Evolutionary conservation across 2,113 vertebrate species (phyloP), one percentile per base, ranked within the genome.

Genomic region (Pitta sordida): DNA sequence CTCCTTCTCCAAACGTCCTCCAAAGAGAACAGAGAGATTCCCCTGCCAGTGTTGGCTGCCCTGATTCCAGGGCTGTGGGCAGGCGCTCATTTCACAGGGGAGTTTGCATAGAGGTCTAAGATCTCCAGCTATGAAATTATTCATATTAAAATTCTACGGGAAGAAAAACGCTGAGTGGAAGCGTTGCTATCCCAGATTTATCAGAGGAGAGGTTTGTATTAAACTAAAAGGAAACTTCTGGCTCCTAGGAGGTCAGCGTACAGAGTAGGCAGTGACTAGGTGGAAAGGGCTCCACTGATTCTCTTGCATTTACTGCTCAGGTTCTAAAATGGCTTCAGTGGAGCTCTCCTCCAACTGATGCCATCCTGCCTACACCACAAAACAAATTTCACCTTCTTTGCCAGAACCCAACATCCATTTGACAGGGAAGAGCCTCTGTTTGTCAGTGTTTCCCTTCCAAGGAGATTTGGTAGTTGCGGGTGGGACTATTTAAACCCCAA

Each of bases 391-490:
- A 30, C 6, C 32, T 56, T 80, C 53, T 80, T 73, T 46, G 59
- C 49, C 11, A 1, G 3, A 11, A 48, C 3, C 2, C 9, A 26
- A n/a, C 7, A 12, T 7, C 6, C 11, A 30, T 52, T 76, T 75
- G 16, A 16, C 26, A 32, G 20, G 7, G 20, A 23, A 78, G 75
- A 82, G 5, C 9, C 29, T 39, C 24, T 24, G 4, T 49, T 78
- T 32, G 17, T 44, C 23, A 41, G 1, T 26, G 39, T 43, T 74
- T 75, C 36, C 39, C 29, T 19, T 34, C 48, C 39, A 71, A 74
- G 55, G 8, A 15, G 37, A n/a, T 37, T 65, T 5, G 6, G 22
- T 37, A 41, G 32, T 19, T 7, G 32, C 60, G 46, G 5, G 8
- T 27, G 18, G 12, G 17, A 44, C 43, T 64, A 44, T 4, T 14